A percentile compares a stretch with the other conserved stretches of the same genome.
phyloP scores from a whole-genome alignment of 2,797 vertebrate species.

The Sciurus vulgaris region DNA sequence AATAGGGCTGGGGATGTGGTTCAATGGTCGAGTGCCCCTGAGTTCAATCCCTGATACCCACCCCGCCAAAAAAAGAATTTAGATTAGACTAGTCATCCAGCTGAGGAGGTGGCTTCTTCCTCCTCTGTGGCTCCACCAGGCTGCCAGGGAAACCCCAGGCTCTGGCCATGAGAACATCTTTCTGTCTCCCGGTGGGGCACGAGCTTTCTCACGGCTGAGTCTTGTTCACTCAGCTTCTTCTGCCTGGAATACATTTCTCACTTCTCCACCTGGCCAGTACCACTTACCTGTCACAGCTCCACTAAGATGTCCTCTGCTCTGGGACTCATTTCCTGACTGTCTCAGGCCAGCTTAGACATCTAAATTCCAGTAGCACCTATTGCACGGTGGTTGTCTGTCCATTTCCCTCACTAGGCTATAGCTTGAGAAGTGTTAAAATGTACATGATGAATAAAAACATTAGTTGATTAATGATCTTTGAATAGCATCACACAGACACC shows the following conservation, averaged over 20 bases:
- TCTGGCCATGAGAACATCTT: not conserved
- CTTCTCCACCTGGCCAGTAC: not conserved
- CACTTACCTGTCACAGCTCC: not conserved
- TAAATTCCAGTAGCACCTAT: not conserved
- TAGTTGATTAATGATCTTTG: not conserved
- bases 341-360: not conserved
- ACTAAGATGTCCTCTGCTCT: not conserved
- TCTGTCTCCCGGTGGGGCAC: not conserved
- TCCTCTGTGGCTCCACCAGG: not conserved
- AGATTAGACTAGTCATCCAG: not conserved
- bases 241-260: not conserved
- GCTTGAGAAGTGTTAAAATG: not conserved
- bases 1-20: no score
- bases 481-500: not conserved
- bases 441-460: not conserved
- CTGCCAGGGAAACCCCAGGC: not conserved
- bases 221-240: not conserved
- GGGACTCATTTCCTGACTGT: not conserved
- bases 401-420: not conserved
- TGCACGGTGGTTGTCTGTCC: not conserved
- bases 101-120: not conserved
- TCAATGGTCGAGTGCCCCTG: no score
- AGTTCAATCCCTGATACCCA: no score
- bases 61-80: no score
- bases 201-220: not conserved